A percentile compares a stretch with the other conserved stretches of the same genome.
Evolutionary conservation across 64 coral and sea anemone species (phyloP).

Genomic region (Stichodactyla helianthus): DNA sequence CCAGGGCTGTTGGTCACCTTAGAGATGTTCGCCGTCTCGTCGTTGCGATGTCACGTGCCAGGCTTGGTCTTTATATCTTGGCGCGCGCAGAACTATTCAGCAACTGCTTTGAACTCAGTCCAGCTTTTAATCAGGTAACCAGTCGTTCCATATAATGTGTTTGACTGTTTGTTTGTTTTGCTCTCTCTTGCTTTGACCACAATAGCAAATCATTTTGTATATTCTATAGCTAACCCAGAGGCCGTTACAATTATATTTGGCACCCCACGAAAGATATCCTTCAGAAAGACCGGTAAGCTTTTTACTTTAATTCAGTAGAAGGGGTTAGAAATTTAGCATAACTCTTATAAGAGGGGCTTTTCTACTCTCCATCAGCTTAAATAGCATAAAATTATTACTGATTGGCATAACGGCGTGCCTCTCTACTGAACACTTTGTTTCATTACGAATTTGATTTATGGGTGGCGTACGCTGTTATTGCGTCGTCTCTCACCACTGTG

Average conservation of each 20-base stretch:
- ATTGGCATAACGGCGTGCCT: no score
- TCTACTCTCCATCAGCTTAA: no score
- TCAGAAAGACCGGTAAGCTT: conserved; percentile 22
- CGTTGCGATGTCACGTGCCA: conserved; percentile 98
- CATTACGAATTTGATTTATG: no score
- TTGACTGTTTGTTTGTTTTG: background rate
- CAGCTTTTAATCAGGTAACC: conserved; percentile 82
- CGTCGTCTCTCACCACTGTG: no score
- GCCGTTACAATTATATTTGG: conserved; percentile 74
- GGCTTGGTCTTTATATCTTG: conserved; percentile 83
- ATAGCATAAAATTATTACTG: no score
- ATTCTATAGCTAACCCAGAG: conserved; percentile 61
- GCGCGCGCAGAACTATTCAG: conserved; percentile 80
- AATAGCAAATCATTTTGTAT: background rate
- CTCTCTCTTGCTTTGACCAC: background rate
- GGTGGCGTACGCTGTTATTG: no score
- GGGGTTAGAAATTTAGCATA: no score
- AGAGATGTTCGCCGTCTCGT: conserved; percentile 91
- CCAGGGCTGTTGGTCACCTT: conserved; percentile 91
- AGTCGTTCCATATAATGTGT: background rate
- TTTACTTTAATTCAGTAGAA: no score
- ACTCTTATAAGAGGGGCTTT: no score
- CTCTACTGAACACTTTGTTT: no score
- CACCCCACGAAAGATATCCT: conserved; percentile 87
- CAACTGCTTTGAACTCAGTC: conserved; percentile 96